Base-by-base conservation (phyloP, 2,888 invertebrate genomes). In the Stictocephala bisonia region DNA sequence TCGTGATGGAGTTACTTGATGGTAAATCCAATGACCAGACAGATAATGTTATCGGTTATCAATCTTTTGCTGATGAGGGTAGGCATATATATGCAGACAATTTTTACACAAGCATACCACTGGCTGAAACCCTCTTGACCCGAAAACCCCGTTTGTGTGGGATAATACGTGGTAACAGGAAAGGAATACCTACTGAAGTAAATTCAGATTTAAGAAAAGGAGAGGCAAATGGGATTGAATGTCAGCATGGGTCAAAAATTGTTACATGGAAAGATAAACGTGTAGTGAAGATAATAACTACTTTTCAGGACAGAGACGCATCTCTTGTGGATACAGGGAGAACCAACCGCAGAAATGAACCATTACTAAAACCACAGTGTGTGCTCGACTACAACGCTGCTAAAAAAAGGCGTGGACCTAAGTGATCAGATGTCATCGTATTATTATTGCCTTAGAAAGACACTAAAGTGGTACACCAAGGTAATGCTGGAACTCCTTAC, bases 401-500 rank as follows among this genome's bases (percentile, higher is more conserved):
- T 11, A 29, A 26, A 9, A n/a, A 74, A 58, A 70, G 66, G 48
- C 18, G 48, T 74, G 6, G 70, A 74, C 27, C 31, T 22, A n/a
- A 51, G 51, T 7, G 64, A 74, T 29, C 71, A 74, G 41, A 22
- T 67, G 29, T 31, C 69, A 4, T 27, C 73, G 3, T 69, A 73
- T 22, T 69, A 60, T 58, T 11, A 27, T 15, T 26, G 18, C 18
- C 50, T 64, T 26, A 11, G 66, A 27, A 66, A 35, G 26, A 53
- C 66, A 18, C 26, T 72, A 11, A 64, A 60, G 31, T 71, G 74
- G 71, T 71, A 74, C 71, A 71, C 64, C 40, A 74, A 71, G 40
- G 44, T 67, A 40, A 29, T 40, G 1, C 22, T 67, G 18, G 67
- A 60, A 13, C 20, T 40, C 13, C 2, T 60, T 1, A 35, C 40